Base-by-base conservation (phyloP, 2,888 invertebrate species). In the Andrena dorsata region DNA sequence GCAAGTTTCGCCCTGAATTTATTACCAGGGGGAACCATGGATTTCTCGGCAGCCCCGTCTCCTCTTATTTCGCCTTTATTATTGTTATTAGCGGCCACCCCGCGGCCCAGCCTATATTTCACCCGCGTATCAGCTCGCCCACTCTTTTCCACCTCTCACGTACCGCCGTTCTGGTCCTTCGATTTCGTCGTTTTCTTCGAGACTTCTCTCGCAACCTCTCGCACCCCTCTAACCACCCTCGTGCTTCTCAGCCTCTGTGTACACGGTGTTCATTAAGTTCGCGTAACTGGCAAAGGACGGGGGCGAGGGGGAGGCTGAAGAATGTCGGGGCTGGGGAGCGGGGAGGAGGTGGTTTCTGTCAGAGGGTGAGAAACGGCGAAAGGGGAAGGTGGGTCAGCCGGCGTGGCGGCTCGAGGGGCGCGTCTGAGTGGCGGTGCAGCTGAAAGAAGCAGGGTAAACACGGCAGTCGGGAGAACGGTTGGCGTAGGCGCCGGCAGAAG, bases 391-490 rank as follows among this genome's bases (percentile, higher is more conserved):
- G 75, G 83, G 83, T 82, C 79, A 76, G 73, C 66, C 32, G 26
- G 20, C 16, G 68, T 49, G 2, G 74, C 16, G 60, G 61, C 60
- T 83, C 65, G 81, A 86, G 80, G 74, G 85, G 72, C 78, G 86
- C 83, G 89, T 87, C 87, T 87, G 91, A 90, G 86, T 87, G 87
- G 83, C 78, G 82, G 76, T 82, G 71, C 64, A 75, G 80, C 74
- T 90, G 85, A 89, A 90, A 89, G 87, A 89, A 88, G 80, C 86
- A 83, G 78, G 76, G 89, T 77, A 88, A 86, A 85, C 85, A 85
- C 80, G 76, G 75, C 72, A 51, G 64, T 70, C 60, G 79, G 65
- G 71, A 68, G 63, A 65, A 75, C 64, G 71, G 76, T 75, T 65
- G 70, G 70, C 28, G 83, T 61, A 53, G 83, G 66, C 71, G 80